Percentiles rank a stretch among this genome's conserved stretches.
phyloP scores from a whole-genome alignment of 2,888 invertebrate genomes.

The Dryobotodes eremita region DNA sequence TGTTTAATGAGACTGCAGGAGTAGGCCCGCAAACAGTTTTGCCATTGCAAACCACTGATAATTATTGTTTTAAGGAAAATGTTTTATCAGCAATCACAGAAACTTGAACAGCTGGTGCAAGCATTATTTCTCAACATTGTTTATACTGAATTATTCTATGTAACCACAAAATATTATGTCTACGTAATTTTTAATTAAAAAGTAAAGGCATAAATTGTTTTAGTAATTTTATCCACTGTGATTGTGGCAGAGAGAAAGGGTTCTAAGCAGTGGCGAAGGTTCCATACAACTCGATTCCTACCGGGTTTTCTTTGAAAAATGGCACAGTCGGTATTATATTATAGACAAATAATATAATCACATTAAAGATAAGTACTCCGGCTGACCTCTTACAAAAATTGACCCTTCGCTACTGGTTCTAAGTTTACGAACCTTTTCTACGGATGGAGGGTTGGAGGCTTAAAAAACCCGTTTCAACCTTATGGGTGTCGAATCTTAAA shows the following conservation, averaged over 20 bases:
- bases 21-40: constrained; percentile 75
- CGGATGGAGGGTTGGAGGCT: not conserved
- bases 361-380: no score
- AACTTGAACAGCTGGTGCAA: constrained; percentile 82
- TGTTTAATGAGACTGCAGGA: constrained; percentile 78
- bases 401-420: no score
- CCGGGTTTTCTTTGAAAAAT: no score
- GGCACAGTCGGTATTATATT: no score
- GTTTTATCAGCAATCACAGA: constrained; percentile 81
- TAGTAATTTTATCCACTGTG: constrained; percentile 37
- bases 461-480: not conserved
- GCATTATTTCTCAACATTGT: constrained; percentile 86
- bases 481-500: not conserved
- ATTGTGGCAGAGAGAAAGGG: not conserved
- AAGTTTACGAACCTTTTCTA: not conserved
- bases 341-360: no score
- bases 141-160: constrained; percentile 89
- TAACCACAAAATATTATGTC: constrained; percentile 90
- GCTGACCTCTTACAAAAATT: no score
- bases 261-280: no score
- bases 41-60: constrained; percentile 77
- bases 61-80: constrained; percentile 81
- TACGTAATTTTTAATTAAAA: constrained; percentile 90
- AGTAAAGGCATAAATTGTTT: constrained; percentile 79
- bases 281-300: no score